Evolutionary conservation across 2,113 vertebrate genomes (phyloP).

Genomic region (human): GRCh38 chr21:40174501-40175000

Average conservation of each 20-base stretch:
- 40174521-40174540: neutral
- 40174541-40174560: neutral
- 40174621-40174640: no score
- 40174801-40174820: neutral
- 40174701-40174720: neutral
- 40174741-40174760: neutral
- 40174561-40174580: neutral
- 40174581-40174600: neutral
- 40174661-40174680: rapidly evolving
- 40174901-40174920: rapidly evolving
- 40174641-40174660: rapidly evolving
- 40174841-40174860: rapidly evolving
- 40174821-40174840: neutral
- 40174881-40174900: rapidly evolving
- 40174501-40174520: neutral
- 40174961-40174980: no score
- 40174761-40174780: neutral
- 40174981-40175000: rapidly evolving
- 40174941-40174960: neutral
- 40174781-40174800: neutral
- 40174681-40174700: rapidly evolving
- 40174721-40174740: neutral
- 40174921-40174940: rapidly evolving
- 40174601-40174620: neutral
- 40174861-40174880: no score